These are phyloP conservation scores for Falco biarmicus DNA, from an alignment of 2,797 vertebrate genomes.

Conservation along the genomic window DNA sequence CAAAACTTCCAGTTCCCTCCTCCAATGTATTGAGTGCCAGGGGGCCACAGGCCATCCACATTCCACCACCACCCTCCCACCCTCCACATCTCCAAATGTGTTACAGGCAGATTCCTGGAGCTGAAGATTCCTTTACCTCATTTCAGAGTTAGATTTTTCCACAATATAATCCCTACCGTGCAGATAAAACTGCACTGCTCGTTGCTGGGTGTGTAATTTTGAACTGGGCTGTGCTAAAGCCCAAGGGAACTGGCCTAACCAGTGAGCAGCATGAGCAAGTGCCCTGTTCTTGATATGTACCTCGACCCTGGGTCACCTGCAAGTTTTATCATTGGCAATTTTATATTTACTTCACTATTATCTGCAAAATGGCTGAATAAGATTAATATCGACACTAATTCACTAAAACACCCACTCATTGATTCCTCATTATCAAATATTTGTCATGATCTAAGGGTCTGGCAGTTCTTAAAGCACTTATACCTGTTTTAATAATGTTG, in stretches of 20 bases:
- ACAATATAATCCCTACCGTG: background rate
- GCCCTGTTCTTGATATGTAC: accelerated
- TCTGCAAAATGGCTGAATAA: background rate
- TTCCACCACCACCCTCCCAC: no score
- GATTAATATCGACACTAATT: background rate
- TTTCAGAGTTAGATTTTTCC: background rate
- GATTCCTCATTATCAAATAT: background rate
- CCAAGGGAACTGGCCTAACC: background rate
- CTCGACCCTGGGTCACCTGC: background rate
- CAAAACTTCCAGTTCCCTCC: background rate
- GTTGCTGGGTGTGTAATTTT: background rate
- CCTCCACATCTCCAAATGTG: background rate
- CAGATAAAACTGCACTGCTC: background rate
- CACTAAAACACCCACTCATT: background rate
- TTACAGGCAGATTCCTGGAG: background rate
- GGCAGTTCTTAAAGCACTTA: background rate
- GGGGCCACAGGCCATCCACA: background rate
- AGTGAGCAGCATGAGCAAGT: background rate
- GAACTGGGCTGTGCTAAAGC: background rate
- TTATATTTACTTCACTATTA: background rate
- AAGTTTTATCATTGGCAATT: background rate
- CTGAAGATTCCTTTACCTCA: background rate
- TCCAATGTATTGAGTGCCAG: accelerated
- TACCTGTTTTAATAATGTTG: background rate
- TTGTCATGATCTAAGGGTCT: background rate